Base-by-base conservation (phyloP, 2,888 invertebrate genomes). In the Dicycla oo region DNA sequence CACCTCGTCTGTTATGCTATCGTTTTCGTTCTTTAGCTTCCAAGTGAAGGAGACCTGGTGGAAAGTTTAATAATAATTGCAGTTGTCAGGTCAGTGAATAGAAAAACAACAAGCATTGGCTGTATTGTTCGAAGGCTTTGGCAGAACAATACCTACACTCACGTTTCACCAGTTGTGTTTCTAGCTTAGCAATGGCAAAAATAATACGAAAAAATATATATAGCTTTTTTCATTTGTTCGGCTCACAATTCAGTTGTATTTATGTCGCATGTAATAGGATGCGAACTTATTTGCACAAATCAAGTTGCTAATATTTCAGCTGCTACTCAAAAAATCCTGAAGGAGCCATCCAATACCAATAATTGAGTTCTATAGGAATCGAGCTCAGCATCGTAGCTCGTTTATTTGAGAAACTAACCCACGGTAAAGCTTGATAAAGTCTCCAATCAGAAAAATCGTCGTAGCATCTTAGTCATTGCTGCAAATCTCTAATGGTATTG, bases 21-120 rank as follows among this genome's bases (percentile, higher is more conserved):
- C 98, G 92, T 98, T 98, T 89, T 98, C 98, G 87, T 97, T 98
- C 93, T 98, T 98, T 78, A 98, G 96, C 87, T 97, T 97, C 99
- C 99, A 99, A 45, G 96, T 96, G 95, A 98, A 99, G 72, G 97
- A 97, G 23, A 97, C 96, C 97, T 97, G 91, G 23, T 23, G 11
- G 4, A 34, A 30, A 51, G 2, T 30, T 30, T 26, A 54, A 34
- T 34, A 34, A 4, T 2, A 34, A 54, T 30, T 18, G 54, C 18
- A 30, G 10, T 18, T 54, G 18, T 54, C 18, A 54, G 18, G 53
- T 15, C 15, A 38, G 38, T 6, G 38, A 38, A 38, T 18, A 23
- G n/a, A 8, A 15, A 15, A 38, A 23, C 10, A 0, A 40, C 18
- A 40, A 11, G n/a, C 10, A 18, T 58, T 7, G 38, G 5, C 38